A percentile compares a stretch with the other conserved stretches of the same genome.
Conservation (phyloP, 2,888 invertebrate genomes). For the Stenurella melanura region DNA sequence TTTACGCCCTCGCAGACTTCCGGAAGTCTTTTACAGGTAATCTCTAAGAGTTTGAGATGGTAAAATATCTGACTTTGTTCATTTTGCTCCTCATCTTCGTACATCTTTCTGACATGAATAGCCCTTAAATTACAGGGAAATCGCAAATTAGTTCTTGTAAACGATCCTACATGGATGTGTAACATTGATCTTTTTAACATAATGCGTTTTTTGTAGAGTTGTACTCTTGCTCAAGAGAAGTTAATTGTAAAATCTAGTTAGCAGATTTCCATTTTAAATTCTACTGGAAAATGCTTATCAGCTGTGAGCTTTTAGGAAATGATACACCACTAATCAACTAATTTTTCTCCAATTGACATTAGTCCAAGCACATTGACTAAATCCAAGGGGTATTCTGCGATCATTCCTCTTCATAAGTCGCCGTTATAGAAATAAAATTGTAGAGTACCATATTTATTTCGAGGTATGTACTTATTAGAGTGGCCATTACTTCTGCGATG, state of each 20-base stretch:
- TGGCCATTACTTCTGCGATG: too few relatives aligned
- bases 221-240: background rate
- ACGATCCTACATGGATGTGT: background rate
- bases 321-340: too few relatives aligned
- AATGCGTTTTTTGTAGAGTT: background rate
- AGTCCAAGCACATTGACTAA: too few relatives aligned
- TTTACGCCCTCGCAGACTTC: background rate
- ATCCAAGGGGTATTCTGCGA: too few relatives aligned
- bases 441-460: too few relatives aligned
- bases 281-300: background rate
- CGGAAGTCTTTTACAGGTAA: background rate
- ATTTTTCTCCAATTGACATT: too few relatives aligned
- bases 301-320: too few relatives aligned
- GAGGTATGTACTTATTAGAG: too few relatives aligned
- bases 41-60: background rate
- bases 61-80: constrained; percentile 19
- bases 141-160: constrained; percentile 1
- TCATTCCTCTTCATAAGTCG: too few relatives aligned
- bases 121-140: constrained; percentile 19
- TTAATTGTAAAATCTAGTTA: background rate
- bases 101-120: constrained; percentile 23
- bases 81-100: constrained; percentile 1
- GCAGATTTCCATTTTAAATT: background rate
- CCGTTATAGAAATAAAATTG: too few relatives aligned
- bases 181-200: background rate